A percentile compares a stretch with the other conserved stretches of the same genome.
phyloP scores from a whole-genome alignment of 2,113 vertebrate genomes.

The Phrynosoma platyrhinos region DNA sequence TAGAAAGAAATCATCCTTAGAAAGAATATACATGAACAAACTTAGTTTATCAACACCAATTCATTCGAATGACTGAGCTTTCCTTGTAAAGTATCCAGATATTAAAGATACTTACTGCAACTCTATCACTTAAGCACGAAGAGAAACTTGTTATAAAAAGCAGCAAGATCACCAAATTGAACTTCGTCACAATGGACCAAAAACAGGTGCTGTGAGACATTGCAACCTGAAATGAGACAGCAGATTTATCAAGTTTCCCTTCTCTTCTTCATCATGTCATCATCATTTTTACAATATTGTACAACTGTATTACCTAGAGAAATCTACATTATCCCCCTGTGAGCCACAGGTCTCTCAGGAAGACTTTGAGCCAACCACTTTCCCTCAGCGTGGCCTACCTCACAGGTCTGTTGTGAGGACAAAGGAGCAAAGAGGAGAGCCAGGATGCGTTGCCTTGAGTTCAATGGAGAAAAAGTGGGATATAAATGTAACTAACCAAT shows the following conservation, averaged over 20 bases:
- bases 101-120: slow-evolving; percentile 54
- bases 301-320: background rate
- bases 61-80: accelerated
- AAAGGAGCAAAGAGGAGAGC: too few relatives aligned
- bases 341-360: too few relatives aligned
- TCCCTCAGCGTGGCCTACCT: too few relatives aligned
- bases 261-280: background rate
- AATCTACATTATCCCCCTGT: too few relatives aligned
- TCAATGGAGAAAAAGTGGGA: too few relatives aligned
- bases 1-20: too few relatives aligned
- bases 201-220: slow-evolving; percentile 40
- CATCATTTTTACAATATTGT: background rate
- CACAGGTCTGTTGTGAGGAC: too few relatives aligned
- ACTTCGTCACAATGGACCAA: background rate
- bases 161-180: slow-evolving; percentile 59
- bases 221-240: slow-evolving; percentile 45
- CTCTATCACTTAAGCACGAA: slow-evolving; percentile 46
- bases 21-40: background rate
- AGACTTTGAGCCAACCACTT: too few relatives aligned
- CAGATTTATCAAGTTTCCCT: background rate
- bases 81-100: accelerated
- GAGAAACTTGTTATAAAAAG: slow-evolving; percentile 38
- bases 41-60: background rate
- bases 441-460: too few relatives aligned
- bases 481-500: too few relatives aligned